Conservation (phyloP, 2,888 invertebrate species). For the Trachelus stipa region DNA sequence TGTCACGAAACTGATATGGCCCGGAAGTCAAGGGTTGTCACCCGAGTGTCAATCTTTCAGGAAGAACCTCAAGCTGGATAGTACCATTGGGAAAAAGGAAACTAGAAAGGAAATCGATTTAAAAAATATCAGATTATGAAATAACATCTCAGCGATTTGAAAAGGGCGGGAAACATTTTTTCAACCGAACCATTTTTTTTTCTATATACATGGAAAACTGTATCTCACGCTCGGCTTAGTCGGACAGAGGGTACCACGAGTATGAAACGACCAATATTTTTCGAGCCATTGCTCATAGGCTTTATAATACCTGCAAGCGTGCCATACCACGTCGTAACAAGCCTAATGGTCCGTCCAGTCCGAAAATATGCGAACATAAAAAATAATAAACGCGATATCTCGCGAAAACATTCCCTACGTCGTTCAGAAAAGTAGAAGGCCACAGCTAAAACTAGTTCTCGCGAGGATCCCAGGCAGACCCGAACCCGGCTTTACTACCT, state of each 20-base stretch:
- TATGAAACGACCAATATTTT: conserved; percentile 18
- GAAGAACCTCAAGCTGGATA: background rate
- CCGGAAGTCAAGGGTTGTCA: conserved; percentile 2
- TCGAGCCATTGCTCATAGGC: conserved; percentile 17
- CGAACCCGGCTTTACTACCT: background rate
- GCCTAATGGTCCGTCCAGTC: conserved; percentile 14
- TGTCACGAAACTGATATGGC: conserved; percentile 2
- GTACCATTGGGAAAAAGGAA: background rate
- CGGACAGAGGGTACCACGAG: background rate
- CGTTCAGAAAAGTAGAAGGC: conserved; percentile 3
- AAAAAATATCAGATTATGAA: background rate
- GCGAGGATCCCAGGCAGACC: background rate
- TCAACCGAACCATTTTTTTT: background rate
- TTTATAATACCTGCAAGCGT: conserved; percentile 3
- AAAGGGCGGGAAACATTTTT: background rate
- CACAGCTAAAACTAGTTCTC: background rate
- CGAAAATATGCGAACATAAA: conserved; percentile 21
- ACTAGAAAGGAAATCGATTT: background rate
- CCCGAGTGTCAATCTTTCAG: background rate
- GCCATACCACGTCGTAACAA: conserved; percentile 10
- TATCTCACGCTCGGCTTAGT: background rate
- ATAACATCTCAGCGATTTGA: background rate
- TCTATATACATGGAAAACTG: background rate
- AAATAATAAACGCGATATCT: conserved; percentile 18
- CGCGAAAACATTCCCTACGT: conserved; percentile 3